These are phyloP conservation scores for Drosophila elegans DNA, from an alignment of 1,140 invertebrate species.

Conservation along the genomic window DNA sequence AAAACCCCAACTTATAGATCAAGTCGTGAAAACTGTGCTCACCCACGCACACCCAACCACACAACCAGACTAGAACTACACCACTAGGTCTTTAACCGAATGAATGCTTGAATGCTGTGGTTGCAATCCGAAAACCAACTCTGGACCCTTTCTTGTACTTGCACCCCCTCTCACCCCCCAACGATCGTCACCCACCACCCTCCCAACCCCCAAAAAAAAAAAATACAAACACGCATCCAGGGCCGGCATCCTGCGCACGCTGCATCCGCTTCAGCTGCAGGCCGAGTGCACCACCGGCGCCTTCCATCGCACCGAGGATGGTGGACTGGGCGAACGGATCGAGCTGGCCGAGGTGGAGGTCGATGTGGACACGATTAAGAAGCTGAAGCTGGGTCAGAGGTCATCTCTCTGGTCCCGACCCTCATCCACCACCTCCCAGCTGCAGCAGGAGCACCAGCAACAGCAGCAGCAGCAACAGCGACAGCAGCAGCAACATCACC, in stretches of 20 bases:
- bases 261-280: constrained; percentile 86
- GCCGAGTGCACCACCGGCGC: constrained; percentile 75
- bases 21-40: constrained; percentile 23
- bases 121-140: constrained; percentile 62
- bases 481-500: constrained; percentile 84
- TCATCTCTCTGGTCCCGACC: constrained; percentile 91
- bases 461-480: constrained; percentile 82
- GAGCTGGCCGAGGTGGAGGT: constrained; percentile 90
- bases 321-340: constrained; percentile 76
- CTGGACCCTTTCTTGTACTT: constrained; percentile 67
- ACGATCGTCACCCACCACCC: constrained; percentile 42
- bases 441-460: constrained; percentile 84
- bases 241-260: constrained; percentile 87
- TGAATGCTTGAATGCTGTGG: constrained; percentile 72
- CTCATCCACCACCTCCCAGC: constrained; percentile 85
- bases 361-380: constrained; percentile 91
- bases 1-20: constrained; percentile 12
- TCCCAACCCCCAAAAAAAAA: constrained; percentile 25
- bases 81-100: constrained; percentile 68
- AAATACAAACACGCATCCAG: constrained; percentile 68
- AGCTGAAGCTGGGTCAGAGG: constrained; percentile 89
- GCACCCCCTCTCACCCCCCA: constrained; percentile 51
- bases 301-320: constrained; percentile 83
- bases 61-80: constrained; percentile 60
- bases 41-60: constrained; percentile 41